Percentiles rank a stretch among this genome's conserved stretches.
Conservation (phyloP, 2,888 invertebrate species). For the Eupithecia tripunctaria region DNA sequence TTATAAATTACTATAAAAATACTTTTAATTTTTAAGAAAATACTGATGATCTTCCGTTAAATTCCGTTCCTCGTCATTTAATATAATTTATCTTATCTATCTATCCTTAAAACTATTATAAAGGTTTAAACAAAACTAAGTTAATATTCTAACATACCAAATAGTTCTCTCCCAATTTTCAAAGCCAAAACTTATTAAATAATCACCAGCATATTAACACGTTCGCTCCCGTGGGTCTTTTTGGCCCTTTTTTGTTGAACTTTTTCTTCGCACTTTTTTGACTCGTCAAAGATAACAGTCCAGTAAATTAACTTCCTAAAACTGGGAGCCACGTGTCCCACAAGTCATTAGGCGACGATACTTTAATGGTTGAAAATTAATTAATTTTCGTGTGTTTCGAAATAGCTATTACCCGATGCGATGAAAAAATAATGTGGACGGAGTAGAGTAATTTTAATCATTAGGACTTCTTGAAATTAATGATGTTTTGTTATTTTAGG, state of each 20-base stretch:
- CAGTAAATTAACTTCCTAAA: slow-evolving; percentile 36
- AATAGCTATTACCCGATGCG: slow-evolving; percentile 36
- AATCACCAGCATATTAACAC: slow-evolving; percentile 28
- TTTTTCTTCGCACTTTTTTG: slow-evolving; percentile 28
- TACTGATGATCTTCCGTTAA: no score
- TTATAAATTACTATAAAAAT: no score
- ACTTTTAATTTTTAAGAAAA: no score
- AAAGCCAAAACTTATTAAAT: slow-evolving; percentile 1
- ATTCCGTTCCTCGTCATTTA: no score
- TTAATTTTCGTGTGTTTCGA: slow-evolving; percentile 38
- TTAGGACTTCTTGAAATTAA: slow-evolving; percentile 28
- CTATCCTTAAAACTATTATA: no score
- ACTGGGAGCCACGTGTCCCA: slow-evolving; percentile 37
- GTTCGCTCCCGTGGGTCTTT: slow-evolving; percentile 25
- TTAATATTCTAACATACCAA: no score
- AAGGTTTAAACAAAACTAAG: no score
- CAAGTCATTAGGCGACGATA: slow-evolving; percentile 40
- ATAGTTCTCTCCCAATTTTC: neutral
- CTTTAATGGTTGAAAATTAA: slow-evolving; percentile 41
- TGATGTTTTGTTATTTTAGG: slow-evolving; percentile 25
- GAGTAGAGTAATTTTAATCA: slow-evolving; percentile 16
- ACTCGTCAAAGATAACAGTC: slow-evolving; percentile 25
- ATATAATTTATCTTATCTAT: no score
- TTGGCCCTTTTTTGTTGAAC: slow-evolving; percentile 25
- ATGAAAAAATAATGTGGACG: slow-evolving; percentile 35